Conservation (phyloP, 2,888 invertebrate genomes). For the Aproaerema taeniolella region DNA sequence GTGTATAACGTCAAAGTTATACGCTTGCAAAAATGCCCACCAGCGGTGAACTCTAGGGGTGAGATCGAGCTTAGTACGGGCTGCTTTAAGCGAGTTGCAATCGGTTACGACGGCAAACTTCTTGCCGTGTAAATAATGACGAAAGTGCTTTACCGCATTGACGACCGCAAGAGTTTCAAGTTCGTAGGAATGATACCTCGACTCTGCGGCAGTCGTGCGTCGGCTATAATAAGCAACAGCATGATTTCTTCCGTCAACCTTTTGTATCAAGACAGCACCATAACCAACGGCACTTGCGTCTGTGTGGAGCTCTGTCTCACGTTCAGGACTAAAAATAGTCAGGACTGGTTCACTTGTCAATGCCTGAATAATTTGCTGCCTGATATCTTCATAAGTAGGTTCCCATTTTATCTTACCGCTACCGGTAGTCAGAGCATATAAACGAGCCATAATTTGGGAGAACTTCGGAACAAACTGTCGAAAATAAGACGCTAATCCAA, state of each 20-base stretch:
- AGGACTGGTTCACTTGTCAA: constrained; percentile 14
- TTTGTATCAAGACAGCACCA: constrained; percentile 16
- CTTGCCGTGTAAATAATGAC: constrained; percentile 14
- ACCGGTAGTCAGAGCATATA: not conserved
- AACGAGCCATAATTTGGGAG: not conserved
- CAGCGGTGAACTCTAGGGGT: no score
- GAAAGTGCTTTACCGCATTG: constrained; percentile 17
- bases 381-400: not conserved
- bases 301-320: constrained; percentile 14
- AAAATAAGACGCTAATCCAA: no score
- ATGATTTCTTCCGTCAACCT: not conserved
- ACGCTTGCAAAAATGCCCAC: constrained; percentile 5
- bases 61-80: constrained; percentile 7
- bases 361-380: constrained; percentile 4
- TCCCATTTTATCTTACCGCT: not conserved
- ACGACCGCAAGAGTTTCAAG: not conserved
- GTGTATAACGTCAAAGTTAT: not conserved
- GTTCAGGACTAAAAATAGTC: constrained; percentile 14
- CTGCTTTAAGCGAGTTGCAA: constrained; percentile 11
- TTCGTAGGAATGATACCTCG: not conserved
- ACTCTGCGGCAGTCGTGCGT: constrained; percentile 11
- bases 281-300: no score
- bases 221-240: constrained; percentile 12
- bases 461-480: no score
- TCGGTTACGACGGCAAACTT: constrained; percentile 11